phyloP scores from a whole-genome alignment of 2,113 vertebrate species.

The Nothoprocta pentlandii region DNA sequence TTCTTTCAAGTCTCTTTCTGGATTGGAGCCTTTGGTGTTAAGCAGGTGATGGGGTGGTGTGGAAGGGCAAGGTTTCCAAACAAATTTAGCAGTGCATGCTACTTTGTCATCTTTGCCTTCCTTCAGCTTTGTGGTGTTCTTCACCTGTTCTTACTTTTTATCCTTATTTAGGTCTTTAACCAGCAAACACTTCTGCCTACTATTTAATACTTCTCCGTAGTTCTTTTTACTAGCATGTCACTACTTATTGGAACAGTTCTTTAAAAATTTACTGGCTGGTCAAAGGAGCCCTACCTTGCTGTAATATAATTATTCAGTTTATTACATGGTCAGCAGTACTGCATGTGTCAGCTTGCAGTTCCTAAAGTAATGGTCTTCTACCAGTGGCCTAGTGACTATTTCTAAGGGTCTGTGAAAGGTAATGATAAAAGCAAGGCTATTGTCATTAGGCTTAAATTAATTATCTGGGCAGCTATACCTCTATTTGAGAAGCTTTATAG shows the following conservation, averaged over 20 bases:
- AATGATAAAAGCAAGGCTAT: slow-evolving; percentile 23
- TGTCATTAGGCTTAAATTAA: slow-evolving; percentile 56
- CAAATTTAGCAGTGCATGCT: background rate
- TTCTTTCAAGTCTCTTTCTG: background rate
- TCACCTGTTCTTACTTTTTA: background rate
- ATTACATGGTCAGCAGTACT: slow-evolving; percentile 11
- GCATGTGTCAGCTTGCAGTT: slow-evolving; percentile 33
- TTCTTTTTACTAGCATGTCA: background rate
- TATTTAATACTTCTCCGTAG: background rate
- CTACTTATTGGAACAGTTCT: background rate
- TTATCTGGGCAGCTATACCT: slow-evolving; percentile 4
- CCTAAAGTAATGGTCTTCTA: slow-evolving; percentile 40
- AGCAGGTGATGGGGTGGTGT: rapidly evolving
- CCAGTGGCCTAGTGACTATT: slow-evolving; percentile 1
- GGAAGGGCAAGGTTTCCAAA: background rate
- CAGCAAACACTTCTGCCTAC: background rate
- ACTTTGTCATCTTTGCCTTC: background rate
- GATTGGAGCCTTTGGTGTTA: background rate
- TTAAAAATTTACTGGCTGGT: background rate
- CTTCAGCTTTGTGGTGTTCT: background rate
- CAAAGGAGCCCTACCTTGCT: background rate
- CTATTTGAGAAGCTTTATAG: slow-evolving; percentile 17
- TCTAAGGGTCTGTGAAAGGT: slow-evolving; percentile 27
- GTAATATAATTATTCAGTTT: slow-evolving; percentile 25
- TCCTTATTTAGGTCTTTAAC: background rate